These are phyloP conservation scores for Hyles vespertilio DNA, from an alignment of 1,140 invertebrate genomes.

Conservation along the genomic window DNA sequence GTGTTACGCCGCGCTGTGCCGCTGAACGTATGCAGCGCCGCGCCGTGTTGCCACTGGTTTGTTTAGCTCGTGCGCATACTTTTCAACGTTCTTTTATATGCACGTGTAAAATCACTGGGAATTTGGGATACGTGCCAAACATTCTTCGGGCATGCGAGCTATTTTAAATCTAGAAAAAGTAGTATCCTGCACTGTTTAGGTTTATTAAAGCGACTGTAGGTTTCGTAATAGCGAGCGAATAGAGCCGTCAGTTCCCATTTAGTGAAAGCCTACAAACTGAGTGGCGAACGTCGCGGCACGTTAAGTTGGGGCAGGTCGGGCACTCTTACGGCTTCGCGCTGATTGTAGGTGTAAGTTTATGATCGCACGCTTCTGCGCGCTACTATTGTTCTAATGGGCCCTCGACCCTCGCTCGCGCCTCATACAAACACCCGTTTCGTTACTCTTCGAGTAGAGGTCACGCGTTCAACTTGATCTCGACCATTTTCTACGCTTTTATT, in stretches of 20 bases:
- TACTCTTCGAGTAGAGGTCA: constrained; percentile 48
- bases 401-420: constrained; percentile 36
- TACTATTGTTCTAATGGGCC: constrained; percentile 64
- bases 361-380: constrained; percentile 59
- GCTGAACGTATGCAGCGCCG: too few species aligned
- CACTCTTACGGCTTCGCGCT: constrained; percentile 42
- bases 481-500: constrained; percentile 53
- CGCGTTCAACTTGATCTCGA: constrained; percentile 48
- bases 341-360: constrained; percentile 61
- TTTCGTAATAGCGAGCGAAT: too few species aligned
- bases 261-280: constrained; percentile 30
- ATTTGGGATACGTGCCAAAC: constrained; percentile 29
- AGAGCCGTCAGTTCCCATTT: constrained; percentile 2
- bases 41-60: too few species aligned
- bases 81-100: neutral
- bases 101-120: constrained; percentile 12
- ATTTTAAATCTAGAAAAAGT: constrained; percentile 25
- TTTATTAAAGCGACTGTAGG: too few species aligned
- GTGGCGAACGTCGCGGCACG: constrained; percentile 16
- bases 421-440: constrained; percentile 45
- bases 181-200: neutral
- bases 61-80: neutral
- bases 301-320: constrained; percentile 50
- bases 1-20: too few species aligned
- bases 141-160: constrained; percentile 19